Evolutionary conservation across 1,140 invertebrate species (phyloP).

Genomic region (Rhopalosiphum padi): DNA sequence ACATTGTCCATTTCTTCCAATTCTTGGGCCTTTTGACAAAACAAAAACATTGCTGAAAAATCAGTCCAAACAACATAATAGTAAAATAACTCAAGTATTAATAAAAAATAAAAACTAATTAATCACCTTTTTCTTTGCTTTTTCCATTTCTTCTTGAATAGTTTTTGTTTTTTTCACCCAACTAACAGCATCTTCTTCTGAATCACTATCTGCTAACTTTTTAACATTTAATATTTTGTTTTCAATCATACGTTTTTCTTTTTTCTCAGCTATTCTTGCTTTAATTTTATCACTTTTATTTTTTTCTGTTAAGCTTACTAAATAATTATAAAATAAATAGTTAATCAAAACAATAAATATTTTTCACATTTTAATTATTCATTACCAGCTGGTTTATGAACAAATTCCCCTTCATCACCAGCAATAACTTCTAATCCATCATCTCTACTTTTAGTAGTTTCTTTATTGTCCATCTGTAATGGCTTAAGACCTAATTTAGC

Average conservation of each 20-base stretch:
- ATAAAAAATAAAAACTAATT: conserved; percentile 33
- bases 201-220: conserved; percentile 76
- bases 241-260: conserved; percentile 83
- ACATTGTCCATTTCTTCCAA: conserved; percentile 94
- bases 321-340: conserved; percentile 58
- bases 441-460: conserved; percentile 58
- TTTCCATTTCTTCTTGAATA: conserved; percentile 80
- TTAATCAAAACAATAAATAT: conserved; percentile 11
- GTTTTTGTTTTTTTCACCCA: conserved; percentile 87
- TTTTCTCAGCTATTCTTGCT: conserved; percentile 77
- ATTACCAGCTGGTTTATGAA: conserved; percentile 84
- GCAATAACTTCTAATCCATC: conserved; percentile 57
- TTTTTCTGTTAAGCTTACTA: conserved; percentile 77
- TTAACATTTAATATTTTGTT: conserved; percentile 74
- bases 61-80: conserved; percentile 50
- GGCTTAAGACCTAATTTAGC: conserved; percentile 94
- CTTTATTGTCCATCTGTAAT: conserved; percentile 72
- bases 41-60: conserved; percentile 58
- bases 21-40: conserved; percentile 77
- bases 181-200: conserved; percentile 72
- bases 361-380: background rate
- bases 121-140: conserved; percentile 84
- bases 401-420: conserved; percentile 84
- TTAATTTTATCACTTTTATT: conserved; percentile 81
- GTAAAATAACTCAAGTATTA: conserved; percentile 58